A percentile compares a stretch with the other conserved stretches of the same genome.
Conservation (phyloP, 1,140 invertebrate genomes). For the Lasioglossum baleicum region DNA sequence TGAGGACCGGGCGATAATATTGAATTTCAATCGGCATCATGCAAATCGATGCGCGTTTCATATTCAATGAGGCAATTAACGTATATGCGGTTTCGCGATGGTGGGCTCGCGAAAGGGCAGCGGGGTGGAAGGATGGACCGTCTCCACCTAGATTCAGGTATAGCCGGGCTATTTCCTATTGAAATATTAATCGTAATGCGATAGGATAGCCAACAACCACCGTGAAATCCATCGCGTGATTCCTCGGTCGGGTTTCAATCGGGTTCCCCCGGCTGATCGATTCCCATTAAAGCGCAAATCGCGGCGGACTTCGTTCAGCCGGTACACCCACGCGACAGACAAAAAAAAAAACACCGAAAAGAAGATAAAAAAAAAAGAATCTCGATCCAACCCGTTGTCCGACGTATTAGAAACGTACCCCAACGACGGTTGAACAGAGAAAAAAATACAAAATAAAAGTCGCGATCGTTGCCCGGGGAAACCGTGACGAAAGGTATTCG, state of each 20-base stretch:
- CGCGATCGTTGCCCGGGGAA: neutral
- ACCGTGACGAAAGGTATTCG: neutral
- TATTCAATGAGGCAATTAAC: slow-evolving; percentile 72
- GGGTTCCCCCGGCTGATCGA: slow-evolving; percentile 52
- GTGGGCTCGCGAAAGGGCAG: slow-evolving; percentile 41
- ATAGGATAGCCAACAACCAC: slow-evolving; percentile 59
- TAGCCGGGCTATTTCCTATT: slow-evolving; percentile 66
- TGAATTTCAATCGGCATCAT: slow-evolving; percentile 68
- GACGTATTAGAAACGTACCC: neutral
- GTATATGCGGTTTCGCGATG: slow-evolving; percentile 56
- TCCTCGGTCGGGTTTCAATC: slow-evolving; percentile 51
- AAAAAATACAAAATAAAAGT: neutral
- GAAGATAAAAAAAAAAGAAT: neutral
- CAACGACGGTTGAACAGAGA: no score
- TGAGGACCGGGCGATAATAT: slow-evolving; percentile 43
- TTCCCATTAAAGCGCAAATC: slow-evolving; percentile 55
- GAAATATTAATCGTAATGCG: slow-evolving; percentile 70
- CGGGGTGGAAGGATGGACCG: slow-evolving; percentile 18
- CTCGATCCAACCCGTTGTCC: slow-evolving; percentile 37
- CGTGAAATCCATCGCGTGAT: slow-evolving; percentile 62
- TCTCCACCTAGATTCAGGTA: slow-evolving; percentile 45
- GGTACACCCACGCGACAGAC: slow-evolving; percentile 23
- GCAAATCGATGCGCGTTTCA: slow-evolving; percentile 67
- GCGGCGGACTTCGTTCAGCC: slow-evolving; percentile 31
- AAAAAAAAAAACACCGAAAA: slow-evolving; percentile 14